These are phyloP conservation scores for Heptranchias perlo DNA, from an alignment of 2,113 vertebrate species.

Conservation along the genomic window DNA sequence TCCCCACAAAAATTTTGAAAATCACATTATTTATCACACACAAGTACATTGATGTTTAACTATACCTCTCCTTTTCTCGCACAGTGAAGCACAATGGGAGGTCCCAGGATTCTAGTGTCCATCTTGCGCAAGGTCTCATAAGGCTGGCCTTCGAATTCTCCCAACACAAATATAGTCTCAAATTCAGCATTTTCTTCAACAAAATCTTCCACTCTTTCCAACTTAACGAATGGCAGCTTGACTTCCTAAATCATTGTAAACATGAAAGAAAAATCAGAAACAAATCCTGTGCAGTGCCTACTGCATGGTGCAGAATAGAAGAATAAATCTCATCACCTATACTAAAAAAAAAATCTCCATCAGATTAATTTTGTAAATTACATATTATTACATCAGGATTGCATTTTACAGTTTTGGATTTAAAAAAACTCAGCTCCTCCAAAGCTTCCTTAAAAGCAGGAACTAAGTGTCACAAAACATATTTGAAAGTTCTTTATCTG, in stretches of 20 bases:
- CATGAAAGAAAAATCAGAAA: slow-evolving; percentile 41
- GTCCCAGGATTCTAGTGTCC: slow-evolving; percentile 81
- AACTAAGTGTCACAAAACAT: no score
- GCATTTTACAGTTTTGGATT: neutral
- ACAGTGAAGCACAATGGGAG: slow-evolving; percentile 78
- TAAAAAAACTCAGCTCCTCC: no score
- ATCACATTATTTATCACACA: neutral
- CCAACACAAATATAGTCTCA: slow-evolving; percentile 79
- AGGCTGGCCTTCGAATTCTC: slow-evolving; percentile 71
- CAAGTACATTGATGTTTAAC: neutral
- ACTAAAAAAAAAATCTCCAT: neutral
- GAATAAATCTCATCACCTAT: neutral
- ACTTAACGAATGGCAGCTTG: slow-evolving; percentile 69
- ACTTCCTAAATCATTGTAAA: slow-evolving; percentile 66
- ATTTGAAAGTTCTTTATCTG: no score
- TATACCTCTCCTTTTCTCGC: slow-evolving; percentile 74
- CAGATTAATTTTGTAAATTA: neutral
- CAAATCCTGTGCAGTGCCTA: slow-evolving; percentile 22
- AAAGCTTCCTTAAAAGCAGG: no score
- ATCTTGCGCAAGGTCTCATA: slow-evolving; percentile 74
- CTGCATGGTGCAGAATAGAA: no score
- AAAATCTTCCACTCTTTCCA: slow-evolving; percentile 69
- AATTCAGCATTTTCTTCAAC: slow-evolving; percentile 70
- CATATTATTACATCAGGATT: neutral
- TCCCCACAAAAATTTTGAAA: neutral